Percentiles rank a stretch among this genome's conserved stretches.
Evolutionary conservation across 2,797 vertebrate species (phyloP).

Genomic region (Zenarchopterus dispar): DNA sequence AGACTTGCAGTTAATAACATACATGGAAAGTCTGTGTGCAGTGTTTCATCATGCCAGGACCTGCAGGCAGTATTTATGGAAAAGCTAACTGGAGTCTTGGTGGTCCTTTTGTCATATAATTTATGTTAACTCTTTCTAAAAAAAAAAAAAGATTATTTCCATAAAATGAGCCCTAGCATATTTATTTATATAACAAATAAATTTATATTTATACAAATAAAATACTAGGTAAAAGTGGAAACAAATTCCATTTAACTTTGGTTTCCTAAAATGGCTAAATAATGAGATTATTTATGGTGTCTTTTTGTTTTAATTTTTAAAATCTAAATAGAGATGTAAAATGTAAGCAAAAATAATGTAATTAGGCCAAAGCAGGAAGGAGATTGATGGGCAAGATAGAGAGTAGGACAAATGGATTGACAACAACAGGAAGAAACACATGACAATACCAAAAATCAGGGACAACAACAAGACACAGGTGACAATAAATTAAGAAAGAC

Average conservation of each 20-base stretch:
- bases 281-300: neutral
- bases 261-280: neutral
- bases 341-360: too few relatives aligned
- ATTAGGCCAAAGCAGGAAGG: too few relatives aligned
- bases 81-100: conserved; percentile 32
- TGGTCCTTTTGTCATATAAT: conserved; percentile 29
- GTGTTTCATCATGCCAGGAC: conserved; percentile 56
- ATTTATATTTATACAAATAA: neutral
- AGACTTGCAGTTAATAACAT: conserved; percentile 53
- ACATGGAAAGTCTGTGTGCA: conserved; percentile 37
- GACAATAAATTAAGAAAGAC: too few relatives aligned
- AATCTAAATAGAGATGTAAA: too few relatives aligned
- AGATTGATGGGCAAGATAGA: too few relatives aligned
- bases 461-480: too few relatives aligned
- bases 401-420: too few relatives aligned
- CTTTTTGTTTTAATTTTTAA: too few relatives aligned
- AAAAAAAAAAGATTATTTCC: neutral
- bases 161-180: neutral
- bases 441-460: too few relatives aligned
- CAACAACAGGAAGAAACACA: too few relatives aligned
- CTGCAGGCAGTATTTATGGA: conserved; percentile 51
- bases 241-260: neutral
- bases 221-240: neutral
- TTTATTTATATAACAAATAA: conserved; percentile 6
- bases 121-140: neutral